Conservation (phyloP, 2,113 vertebrate genomes). For the Elephas maximus region DNA sequence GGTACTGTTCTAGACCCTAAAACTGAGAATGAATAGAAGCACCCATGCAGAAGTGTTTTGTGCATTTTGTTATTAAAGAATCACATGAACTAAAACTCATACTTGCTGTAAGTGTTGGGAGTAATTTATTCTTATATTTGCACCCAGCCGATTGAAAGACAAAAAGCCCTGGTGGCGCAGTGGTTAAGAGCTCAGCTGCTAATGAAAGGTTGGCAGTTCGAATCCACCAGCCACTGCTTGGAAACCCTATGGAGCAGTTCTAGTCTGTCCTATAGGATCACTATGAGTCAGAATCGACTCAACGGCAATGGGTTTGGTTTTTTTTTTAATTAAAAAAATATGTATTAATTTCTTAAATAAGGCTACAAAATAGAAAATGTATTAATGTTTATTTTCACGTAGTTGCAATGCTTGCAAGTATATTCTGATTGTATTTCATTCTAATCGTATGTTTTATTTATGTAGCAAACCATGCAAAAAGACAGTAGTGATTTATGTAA, state of each 20-base stretch:
- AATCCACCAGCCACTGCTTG: too few species aligned
- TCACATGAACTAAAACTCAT: neutral
- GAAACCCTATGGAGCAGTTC: too few species aligned
- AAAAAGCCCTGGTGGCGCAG: too few species aligned
- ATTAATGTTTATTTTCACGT: conserved; percentile 57
- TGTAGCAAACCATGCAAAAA: conserved; percentile 15
- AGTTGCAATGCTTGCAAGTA: neutral
- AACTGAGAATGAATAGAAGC: conserved; percentile 38
- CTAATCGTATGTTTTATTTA: neutral
- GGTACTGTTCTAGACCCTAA: neutral
- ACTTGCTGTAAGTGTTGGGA: neutral
- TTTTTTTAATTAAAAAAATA: neutral
- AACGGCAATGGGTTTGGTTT: too few species aligned
- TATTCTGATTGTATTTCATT: neutral
- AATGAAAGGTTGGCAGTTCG: too few species aligned
- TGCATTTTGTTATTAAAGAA: conserved; percentile 43
- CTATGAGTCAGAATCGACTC: too few species aligned
- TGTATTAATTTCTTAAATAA: conserved; percentile 6
- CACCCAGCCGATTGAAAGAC: neutral
- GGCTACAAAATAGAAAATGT: neutral
- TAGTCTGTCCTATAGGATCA: too few species aligned
- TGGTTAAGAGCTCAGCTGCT: too few species aligned
- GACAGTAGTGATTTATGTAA: neutral
- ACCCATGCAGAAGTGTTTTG: neutral
- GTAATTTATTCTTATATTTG: conserved; percentile 22